Conservation (phyloP, 2,113 vertebrate genomes). For the Pseudois nayaur region DNA sequence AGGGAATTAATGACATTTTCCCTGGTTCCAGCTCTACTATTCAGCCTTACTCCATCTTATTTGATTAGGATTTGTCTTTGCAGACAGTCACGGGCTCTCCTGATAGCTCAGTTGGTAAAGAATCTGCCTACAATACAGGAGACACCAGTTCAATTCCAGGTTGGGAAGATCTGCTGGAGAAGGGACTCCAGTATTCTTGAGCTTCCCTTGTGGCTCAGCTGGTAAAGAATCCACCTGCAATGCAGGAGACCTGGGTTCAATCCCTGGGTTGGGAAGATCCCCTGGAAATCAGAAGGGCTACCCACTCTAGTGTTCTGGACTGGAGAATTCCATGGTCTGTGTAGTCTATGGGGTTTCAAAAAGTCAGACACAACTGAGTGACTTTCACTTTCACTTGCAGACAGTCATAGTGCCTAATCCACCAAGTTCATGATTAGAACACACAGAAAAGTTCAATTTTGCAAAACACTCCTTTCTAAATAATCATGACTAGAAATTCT, state of each 20-base stretch:
- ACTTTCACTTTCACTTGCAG: background rate
- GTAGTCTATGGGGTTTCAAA: background rate
- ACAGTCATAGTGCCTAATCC: background rate
- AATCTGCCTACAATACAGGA: background rate
- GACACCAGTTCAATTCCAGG: background rate
- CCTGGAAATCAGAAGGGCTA: background rate
- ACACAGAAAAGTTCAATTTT: background rate
- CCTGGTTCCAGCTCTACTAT: background rate
- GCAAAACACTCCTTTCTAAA: background rate
- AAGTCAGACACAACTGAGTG: background rate
- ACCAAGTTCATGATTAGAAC: background rate
- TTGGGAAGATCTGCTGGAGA: background rate
- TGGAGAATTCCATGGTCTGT: background rate
- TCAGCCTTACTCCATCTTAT: background rate
- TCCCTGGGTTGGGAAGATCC: background rate
- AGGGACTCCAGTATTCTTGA: background rate
- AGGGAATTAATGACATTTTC: constrained; percentile 16
- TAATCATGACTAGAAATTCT: background rate
- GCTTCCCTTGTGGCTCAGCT: background rate
- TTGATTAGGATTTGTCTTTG: background rate
- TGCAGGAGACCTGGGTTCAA: background rate
- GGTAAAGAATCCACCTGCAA: background rate
- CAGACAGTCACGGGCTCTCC: background rate
- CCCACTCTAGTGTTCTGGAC: background rate
- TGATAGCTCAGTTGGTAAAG: background rate